These are phyloP conservation scores for Odontomachus brunneus DNA, from an alignment of 1,140 invertebrate genomes.

Conservation along the genomic window DNA sequence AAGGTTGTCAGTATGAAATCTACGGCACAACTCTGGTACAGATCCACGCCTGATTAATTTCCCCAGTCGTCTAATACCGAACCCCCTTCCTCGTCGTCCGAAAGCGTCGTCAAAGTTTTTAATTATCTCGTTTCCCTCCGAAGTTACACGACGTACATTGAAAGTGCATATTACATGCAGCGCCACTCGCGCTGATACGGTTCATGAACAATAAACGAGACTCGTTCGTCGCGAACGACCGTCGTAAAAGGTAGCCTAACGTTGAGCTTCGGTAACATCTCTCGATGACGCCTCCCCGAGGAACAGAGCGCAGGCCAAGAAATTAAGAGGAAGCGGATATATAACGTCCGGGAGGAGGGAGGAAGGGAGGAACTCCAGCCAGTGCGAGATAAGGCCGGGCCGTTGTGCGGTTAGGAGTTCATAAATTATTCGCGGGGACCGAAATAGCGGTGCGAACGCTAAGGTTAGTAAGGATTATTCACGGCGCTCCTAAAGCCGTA, in stretches of 20 bases:
- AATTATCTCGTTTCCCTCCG: too few species aligned
- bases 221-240: constrained; percentile 36
- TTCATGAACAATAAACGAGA: constrained; percentile 45
- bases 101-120: too few species aligned
- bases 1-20: too few species aligned
- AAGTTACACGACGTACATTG: constrained; percentile 18
- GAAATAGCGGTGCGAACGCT: constrained; percentile 41
- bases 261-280: constrained; percentile 24
- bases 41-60: too few species aligned
- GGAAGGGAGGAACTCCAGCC: constrained; percentile 7
- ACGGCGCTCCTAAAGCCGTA: constrained; percentile 43
- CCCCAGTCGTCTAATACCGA: too few species aligned
- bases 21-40: too few species aligned
- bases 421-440: constrained; percentile 52
- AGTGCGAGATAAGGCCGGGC: constrained; percentile 42
- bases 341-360: constrained; percentile 34
- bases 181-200: constrained; percentile 36
- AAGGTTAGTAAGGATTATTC: constrained; percentile 44
- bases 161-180: constrained; percentile 48
- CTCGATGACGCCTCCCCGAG: constrained; percentile 26
- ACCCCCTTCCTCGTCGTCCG: too few species aligned
- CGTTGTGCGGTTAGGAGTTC: constrained; percentile 34
- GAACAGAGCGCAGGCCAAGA: not conserved
- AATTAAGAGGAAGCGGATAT: constrained; percentile 48
- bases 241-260: constrained; percentile 36